Conservation (phyloP, 2,797 vertebrate species). For the Pempheris klunzingeri region DNA sequence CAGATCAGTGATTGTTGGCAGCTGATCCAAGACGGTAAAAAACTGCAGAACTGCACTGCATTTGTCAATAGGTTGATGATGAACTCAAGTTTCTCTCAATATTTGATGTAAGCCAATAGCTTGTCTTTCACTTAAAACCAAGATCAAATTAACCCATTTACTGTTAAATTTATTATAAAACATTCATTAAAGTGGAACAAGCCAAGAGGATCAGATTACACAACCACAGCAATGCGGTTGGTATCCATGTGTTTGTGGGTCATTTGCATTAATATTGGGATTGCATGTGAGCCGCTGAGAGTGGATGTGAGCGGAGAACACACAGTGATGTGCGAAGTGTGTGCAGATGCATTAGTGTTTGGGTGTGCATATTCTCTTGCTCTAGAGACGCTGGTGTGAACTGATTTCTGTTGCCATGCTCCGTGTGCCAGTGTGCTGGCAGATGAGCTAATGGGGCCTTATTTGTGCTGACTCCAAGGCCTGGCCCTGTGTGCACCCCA, state of each 20-base stretch:
- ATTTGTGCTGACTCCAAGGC: conserved; percentile 83
- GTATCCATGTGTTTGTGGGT: conserved; percentile 57
- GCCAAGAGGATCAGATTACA: conserved; percentile 24
- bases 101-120: conserved; percentile 15
- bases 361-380: conserved; percentile 28
- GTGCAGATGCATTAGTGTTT: conserved; percentile 38
- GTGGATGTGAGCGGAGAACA: conserved; percentile 10
- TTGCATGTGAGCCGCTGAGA: conserved; percentile 16
- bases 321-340: conserved; percentile 3
- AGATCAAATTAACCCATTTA: conserved; percentile 40
- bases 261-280: conserved; percentile 43
- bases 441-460: conserved; percentile 68
- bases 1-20: conserved; percentile 19
- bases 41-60: conserved; percentile 30
- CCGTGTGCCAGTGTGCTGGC: conserved; percentile 61
- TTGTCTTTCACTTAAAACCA: conserved; percentile 19
- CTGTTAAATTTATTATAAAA: conserved; percentile 37
- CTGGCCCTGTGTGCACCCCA: conserved; percentile 61
- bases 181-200: conserved; percentile 50
- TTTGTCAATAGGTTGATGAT: conserved; percentile 17
- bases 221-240: conserved; percentile 27
- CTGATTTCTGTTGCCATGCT: conserved; percentile 57
- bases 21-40: conserved; percentile 25
- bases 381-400: conserved; percentile 46
- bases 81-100: conserved; percentile 16